Conservation (phyloP, 1,140 invertebrate genomes). For the Zaprionus davidi region DNA sequence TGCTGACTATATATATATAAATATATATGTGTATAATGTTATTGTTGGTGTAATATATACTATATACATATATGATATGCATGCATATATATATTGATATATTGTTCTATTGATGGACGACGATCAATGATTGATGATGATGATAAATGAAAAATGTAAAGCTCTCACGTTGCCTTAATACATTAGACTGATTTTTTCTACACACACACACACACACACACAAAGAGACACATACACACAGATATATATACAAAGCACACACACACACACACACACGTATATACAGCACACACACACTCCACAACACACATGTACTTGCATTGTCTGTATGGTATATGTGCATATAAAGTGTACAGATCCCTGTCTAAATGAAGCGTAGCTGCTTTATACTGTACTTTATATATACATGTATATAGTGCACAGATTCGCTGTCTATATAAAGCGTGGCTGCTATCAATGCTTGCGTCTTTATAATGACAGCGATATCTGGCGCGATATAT, state of each 20-base stretch:
- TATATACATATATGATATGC: conserved; percentile 17
- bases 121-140: conserved; percentile 29
- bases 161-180: conserved; percentile 84
- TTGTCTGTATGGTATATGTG: conserved; percentile 12
- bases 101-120: conserved; percentile 23
- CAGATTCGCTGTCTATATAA: neutral
- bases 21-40: conserved; percentile 21
- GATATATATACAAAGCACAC: conserved; percentile 15
- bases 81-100: conserved; percentile 24
- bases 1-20: conserved; percentile 29
- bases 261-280: conserved; percentile 17
- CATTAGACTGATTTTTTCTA: conserved; percentile 84
- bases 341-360: conserved; percentile 8
- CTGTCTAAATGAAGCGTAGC: neutral
- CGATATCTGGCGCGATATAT: neutral
- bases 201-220: conserved; percentile 58
- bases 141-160: conserved; percentile 63
- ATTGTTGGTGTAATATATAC: conserved; percentile 37
- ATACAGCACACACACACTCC: conserved; percentile 19
- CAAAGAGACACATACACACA: conserved; percentile 21
- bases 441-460: neutral
- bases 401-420: neutral
- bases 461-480: neutral
- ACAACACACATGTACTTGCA: conserved; percentile 17
- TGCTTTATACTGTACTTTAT: neutral